Base-by-base conservation (phyloP, 2,113 vertebrate species). In the Muntiacus reevesi region DNA sequence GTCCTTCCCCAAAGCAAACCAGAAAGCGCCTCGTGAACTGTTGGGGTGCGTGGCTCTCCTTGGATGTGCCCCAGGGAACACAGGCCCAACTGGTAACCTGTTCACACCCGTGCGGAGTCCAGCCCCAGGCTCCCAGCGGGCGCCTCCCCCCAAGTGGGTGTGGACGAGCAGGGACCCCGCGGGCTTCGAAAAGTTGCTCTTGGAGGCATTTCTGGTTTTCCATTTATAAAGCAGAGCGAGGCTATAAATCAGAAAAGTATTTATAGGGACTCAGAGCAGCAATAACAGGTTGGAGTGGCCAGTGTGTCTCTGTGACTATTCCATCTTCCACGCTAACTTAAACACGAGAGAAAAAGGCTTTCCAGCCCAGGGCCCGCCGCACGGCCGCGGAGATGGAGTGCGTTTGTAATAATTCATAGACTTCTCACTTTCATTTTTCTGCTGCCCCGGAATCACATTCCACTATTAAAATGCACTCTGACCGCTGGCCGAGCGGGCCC, bases 301-400 rank as follows among this genome's bases (percentile, higher is more conserved):
- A 98, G 98, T 87, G 98, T 45, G 52, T 97, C 95, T 82, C 93
- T 98, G 99, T 99, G 99, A 99, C 99, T 99, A 99, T 99, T 99
- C 99, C 99, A 99, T 99, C 99, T 99, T 99, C 99, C 99, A 99
- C 99, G 99, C 99, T 99, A 99, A 99, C 99, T 99, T 99, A 99
- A 99, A 98, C 99, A 99, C 98, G 97, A 99, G 99, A 99, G 99
- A 98, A 97, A 99, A 99, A 98, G 98, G 97, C 97, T 99, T 99
- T 99, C 99, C 99, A 99, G 98, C 99, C 98, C 99, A 99, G 97
- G 98, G 98, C 98, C 97, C 93, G 97, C 99, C 98, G 98, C 98
- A 96, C 95, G 97, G 98, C 97, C 71, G 97, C 94, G 64, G 97
- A 99, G 98, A 99, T 98, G 81, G 98, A 99, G 98, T 97, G 98